Percentiles rank a stretch among this genome's conserved stretches.
Evolutionary conservation across 2,113 vertebrate species (phyloP).

Genomic region (Sporophila hypoxantha): DNA sequence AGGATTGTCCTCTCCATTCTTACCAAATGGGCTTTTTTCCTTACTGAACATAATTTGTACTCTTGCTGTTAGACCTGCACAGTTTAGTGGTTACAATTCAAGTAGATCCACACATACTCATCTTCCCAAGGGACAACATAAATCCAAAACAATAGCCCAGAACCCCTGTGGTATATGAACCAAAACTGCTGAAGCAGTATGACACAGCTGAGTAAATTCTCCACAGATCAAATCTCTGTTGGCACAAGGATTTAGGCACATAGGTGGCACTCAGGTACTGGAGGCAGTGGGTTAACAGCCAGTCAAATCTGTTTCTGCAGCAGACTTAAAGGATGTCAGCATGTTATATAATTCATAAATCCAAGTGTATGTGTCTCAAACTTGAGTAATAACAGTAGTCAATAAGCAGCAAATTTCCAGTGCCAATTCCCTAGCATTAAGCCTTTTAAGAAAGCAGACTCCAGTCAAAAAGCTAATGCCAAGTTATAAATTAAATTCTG

Average conservation of each 20-base stretch:
- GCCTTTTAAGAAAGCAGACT: neutral
- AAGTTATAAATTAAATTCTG: neutral
- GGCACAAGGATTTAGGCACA: neutral
- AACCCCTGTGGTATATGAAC: neutral
- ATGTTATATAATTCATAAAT: neutral
- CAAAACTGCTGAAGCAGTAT: neutral
- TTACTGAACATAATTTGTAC: neutral
- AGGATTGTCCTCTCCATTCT: neutral
- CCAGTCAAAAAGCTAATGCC: neutral
- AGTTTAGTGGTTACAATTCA: neutral
- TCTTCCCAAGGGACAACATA: neutral
- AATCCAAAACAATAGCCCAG: neutral
- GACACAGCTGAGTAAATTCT: neutral
- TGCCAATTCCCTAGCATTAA: neutral
- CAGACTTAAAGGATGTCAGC: neutral
- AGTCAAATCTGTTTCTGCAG: neutral
- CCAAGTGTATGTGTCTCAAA: neutral
- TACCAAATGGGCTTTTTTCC: neutral
- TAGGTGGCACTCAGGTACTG: neutral
- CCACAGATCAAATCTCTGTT: neutral
- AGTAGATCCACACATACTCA: neutral
- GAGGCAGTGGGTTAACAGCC: neutral
- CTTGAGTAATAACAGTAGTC: neutral
- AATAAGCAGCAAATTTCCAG: neutral
- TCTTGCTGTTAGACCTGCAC: neutral